These are phyloP conservation scores for Acleris literana DNA, from an alignment of 2,888 invertebrate species.

Conservation along the genomic window DNA sequence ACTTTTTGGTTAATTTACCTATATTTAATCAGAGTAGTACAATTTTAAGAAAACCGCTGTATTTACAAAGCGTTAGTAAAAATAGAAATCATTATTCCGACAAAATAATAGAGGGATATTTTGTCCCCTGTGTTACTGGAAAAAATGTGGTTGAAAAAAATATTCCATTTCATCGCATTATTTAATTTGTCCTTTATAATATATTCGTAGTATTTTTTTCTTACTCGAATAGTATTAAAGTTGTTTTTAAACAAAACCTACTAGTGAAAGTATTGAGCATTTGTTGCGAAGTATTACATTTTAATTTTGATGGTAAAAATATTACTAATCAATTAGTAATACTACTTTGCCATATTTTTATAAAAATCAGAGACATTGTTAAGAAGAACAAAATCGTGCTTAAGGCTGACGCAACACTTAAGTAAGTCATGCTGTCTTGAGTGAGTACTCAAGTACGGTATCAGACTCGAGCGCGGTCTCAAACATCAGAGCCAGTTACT, in stretches of 20 bases:
- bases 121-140: background rate
- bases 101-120: background rate
- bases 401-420: background rate
- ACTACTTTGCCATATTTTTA: conserved; percentile 10
- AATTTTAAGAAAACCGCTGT: no score
- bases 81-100: no score
- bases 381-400: no score
- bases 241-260: background rate
- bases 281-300: conserved; percentile 11
- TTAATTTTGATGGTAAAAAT: conserved; percentile 18
- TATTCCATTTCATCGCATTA: background rate
- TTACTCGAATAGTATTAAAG: conserved; percentile 7
- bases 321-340: conserved; percentile 16
- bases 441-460: background rate
- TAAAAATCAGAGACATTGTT: background rate
- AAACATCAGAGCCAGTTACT: background rate
- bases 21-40: no score
- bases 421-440: background rate
- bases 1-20: no score
- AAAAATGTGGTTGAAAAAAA: background rate
- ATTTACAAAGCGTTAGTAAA: no score
- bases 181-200: no score
- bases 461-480: background rate
- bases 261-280: background rate
- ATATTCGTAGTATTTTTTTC: background rate